A percentile compares a stretch with the other conserved stretches of the same genome.
Evolutionary conservation across 2,888 invertebrate genomes (phyloP).

Genomic region (Pterostichus niger): DNA sequence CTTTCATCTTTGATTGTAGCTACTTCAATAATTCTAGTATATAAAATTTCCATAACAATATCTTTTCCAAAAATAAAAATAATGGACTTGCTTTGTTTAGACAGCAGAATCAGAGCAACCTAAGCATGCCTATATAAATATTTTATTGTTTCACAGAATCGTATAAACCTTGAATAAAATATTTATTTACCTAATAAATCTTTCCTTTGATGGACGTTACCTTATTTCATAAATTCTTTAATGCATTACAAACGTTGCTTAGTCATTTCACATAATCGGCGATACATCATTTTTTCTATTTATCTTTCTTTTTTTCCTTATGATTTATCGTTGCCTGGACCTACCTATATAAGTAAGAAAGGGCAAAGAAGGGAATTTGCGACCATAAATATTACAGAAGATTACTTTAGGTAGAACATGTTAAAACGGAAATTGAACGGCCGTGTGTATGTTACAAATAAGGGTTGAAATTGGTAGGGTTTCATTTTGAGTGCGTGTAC

Average conservation of each 20-base stretch:
- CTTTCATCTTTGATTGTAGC: too few relatives aligned
- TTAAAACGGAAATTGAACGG: slow-evolving; percentile 12
- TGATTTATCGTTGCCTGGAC: slow-evolving; percentile 1
- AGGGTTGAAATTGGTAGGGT: slow-evolving; percentile 2
- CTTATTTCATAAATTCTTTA: slow-evolving; percentile 13
- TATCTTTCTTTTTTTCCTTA: background rate
- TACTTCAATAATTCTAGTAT: too few relatives aligned
- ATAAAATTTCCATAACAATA: too few relatives aligned
- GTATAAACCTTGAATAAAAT: slow-evolving; percentile 10
- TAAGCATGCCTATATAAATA: slow-evolving; percentile 26
- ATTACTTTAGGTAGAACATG: background rate
- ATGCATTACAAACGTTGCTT: slow-evolving; percentile 14
- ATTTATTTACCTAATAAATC: slow-evolving; percentile 23
- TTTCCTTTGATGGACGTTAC: background rate
- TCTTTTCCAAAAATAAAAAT: too few relatives aligned
- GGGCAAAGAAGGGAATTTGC: slow-evolving; percentile 11
- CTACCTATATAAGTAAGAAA: slow-evolving; percentile 3
- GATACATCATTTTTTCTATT: slow-evolving; percentile 31
- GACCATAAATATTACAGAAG: slow-evolving; percentile 15
- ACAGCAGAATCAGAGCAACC: background rate
- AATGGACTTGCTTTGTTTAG: too few relatives aligned
- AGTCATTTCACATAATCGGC: slow-evolving; percentile 5
- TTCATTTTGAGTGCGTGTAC: background rate
- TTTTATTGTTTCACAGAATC: slow-evolving; percentile 20
- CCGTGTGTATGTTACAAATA: background rate